Base-by-base conservation (phyloP, 2,113 vertebrate species). In the Eulemur macaco region DNA sequence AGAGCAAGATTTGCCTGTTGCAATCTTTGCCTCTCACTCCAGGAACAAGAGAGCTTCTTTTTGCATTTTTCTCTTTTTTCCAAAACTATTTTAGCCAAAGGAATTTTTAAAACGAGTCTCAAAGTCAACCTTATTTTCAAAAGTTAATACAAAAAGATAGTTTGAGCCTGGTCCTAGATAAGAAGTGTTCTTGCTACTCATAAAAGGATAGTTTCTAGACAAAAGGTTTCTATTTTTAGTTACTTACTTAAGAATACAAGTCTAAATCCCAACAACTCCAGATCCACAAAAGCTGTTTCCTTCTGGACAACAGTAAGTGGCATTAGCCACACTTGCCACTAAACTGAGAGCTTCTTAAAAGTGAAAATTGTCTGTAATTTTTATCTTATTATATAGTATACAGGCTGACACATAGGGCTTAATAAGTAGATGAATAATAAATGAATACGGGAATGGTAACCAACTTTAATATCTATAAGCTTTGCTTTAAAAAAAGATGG, bases 51-150 rank as follows among this genome's bases (percentile, higher is more conserved):
- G 12, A 58, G 45, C 29, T 97, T 63, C 81, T 85, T 94, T 83
- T 77, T 52, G 77, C 34, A 52, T 37, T 68, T 88, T 54, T 78
- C 27, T 45, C 27, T 45, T 45, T 81, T 50, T 31, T 5, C n/a
- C 5, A n/a, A 64, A 96, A 91, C 52, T 71, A 97, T 56, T 86
- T 96, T 71, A 95, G 77, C 84, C 86, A 83, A 84, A 76, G 31
- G 45, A 93, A 87, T 86, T 54, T 73, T 94, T 45, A 56, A 89
- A 94, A 86, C 47, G 47, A 68, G 34, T 83, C 86, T 91, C 45
- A 87, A 92, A 94, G 89, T 56, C 47, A 88, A 68, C 29, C 39
- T 92, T 47, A 82, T 50, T 82, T 63, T n/a, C 42, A 95, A 94
- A 96, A 74, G 68, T 86, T 96, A 93, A 88, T 86, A 56, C 18